These are phyloP conservation scores for Oreochromis aureus DNA, from an alignment of 2,113 vertebrate genomes.

Conservation along the genomic window DNA sequence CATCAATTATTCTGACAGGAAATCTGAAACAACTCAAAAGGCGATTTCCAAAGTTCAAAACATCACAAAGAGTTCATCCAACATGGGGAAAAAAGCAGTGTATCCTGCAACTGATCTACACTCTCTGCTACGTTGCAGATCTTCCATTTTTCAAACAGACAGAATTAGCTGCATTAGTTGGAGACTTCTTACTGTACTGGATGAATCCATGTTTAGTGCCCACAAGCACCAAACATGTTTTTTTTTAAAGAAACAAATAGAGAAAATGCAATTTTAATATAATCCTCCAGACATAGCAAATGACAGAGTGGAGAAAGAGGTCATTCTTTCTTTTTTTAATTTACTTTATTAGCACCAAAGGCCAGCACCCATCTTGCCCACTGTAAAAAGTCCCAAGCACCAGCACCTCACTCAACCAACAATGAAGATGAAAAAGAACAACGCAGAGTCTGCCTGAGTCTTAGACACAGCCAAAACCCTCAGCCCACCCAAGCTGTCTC, in stretches of 20 bases:
- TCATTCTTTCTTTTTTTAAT: background rate
- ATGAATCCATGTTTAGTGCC: background rate
- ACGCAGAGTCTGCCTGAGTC: background rate
- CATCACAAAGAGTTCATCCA: background rate
- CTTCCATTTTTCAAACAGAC: background rate
- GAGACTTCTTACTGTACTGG: background rate
- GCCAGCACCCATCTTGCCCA: background rate
- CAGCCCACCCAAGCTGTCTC: background rate
- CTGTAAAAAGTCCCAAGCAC: background rate
- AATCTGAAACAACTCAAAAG: conserved; percentile 13
- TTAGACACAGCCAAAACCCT: background rate
- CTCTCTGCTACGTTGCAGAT: background rate
- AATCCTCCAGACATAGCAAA: background rate
- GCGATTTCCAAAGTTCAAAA: background rate
- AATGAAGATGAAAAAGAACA: background rate
- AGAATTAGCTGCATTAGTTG: background rate
- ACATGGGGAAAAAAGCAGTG: background rate
- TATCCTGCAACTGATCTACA: background rate
- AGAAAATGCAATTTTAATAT: background rate
- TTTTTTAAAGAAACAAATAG: background rate
- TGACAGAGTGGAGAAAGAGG: background rate
- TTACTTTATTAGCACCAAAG: background rate
- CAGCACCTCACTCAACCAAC: background rate
- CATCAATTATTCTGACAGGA: conserved; percentile 26
- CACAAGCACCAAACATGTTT: background rate